These are phyloP conservation scores for Coronaproctus castanopsis DNA, from an alignment of 2,888 invertebrate species.

Conservation along the genomic window DNA sequence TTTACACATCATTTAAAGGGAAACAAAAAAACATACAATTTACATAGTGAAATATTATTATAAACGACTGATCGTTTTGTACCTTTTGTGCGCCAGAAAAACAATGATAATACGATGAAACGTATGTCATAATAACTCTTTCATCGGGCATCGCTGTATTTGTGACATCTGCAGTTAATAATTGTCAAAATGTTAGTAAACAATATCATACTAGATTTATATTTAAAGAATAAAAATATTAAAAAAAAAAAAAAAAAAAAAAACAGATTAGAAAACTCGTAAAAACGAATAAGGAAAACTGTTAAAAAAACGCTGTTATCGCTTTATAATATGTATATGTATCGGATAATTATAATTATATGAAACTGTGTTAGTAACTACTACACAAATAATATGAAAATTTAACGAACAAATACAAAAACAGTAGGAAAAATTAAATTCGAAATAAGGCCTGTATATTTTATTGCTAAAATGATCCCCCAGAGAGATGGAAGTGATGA, in stretches of 20 bases:
- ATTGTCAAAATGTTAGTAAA: not conserved
- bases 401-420: not conserved
- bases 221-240: not conserved
- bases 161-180: slow-evolving; percentile 57
- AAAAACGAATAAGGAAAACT: not conserved
- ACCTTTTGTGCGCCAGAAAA: slow-evolving; percentile 99
- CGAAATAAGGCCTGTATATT: no score
- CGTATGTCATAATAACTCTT: slow-evolving; percentile 99
- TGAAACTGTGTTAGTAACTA: not conserved
- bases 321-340: no score
- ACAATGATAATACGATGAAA: slow-evolving; percentile 99
- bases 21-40: no score
- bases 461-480: no score
- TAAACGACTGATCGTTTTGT: no score
- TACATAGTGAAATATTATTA: no score
- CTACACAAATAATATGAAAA: not conserved
- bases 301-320: not conserved
- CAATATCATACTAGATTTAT: not conserved
- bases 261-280: not conserved
- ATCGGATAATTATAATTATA: no score
- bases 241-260: slow-evolving; percentile 5
- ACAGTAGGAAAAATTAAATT: not conserved
- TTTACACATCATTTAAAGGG: no score
- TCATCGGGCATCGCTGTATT: slow-evolving; percentile 99
- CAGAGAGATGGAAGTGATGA: no score